Evolutionary conservation across 92 coral and sea anemone species (phyloP).

Genomic region (Epizoanthus fatuus): DNA sequence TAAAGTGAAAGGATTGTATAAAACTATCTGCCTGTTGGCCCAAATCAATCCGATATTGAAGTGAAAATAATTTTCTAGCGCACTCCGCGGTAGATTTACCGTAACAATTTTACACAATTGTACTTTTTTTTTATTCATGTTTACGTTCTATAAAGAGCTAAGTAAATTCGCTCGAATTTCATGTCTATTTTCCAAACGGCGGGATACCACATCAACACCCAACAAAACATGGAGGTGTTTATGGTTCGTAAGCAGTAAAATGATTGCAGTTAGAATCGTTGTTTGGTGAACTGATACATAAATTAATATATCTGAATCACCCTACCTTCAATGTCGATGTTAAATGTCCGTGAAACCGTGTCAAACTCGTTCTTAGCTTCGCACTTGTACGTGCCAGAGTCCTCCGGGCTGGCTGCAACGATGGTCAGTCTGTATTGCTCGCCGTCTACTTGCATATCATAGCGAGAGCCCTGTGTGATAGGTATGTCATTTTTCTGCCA

Average conservation of each 20-base stretch:
- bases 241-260: constrained; percentile 22
- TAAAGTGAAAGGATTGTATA: neutral
- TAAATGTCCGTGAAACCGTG: constrained; percentile 85
- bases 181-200: neutral
- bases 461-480: constrained; percentile 68
- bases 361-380: constrained; percentile 89
- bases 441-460: constrained; percentile 67
- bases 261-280: constrained; percentile 29
- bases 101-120: neutral
- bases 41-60: constrained; percentile 14
- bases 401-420: constrained; percentile 83
- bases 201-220: constrained; percentile 29
- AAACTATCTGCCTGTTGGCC: neutral
- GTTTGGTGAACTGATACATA: neutral
- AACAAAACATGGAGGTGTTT: constrained; percentile 24
- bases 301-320: neutral
- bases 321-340: constrained; percentile 92
- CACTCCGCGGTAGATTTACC: neutral
- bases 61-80: neutral
- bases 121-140: neutral
- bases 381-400: constrained; percentile 94
- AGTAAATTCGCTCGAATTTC: constrained; percentile 1
- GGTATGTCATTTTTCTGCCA: constrained; percentile 92
- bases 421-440: constrained; percentile 85
- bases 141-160: neutral